phyloP scores from a whole-genome alignment of 2,113 vertebrate genomes.

The Lepidothrix coronata region DNA sequence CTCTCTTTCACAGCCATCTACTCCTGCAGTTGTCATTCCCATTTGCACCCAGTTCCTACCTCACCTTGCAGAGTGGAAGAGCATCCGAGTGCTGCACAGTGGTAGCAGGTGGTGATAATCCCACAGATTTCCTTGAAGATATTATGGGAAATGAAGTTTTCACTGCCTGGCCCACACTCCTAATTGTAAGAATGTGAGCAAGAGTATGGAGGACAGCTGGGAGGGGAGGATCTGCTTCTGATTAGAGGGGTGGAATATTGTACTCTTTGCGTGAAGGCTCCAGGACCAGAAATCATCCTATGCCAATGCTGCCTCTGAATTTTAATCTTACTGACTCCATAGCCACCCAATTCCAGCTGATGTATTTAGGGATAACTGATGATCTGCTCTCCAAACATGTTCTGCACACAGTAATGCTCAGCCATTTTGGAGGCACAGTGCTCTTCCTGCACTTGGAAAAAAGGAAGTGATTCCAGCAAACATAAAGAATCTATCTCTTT shows the following conservation, averaged over 20 bases:
- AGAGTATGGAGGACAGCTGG: conserved; percentile 21
- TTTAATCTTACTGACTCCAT: not conserved
- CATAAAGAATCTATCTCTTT: not conserved
- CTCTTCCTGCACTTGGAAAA: not conserved
- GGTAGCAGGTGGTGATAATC: conserved; percentile 55
- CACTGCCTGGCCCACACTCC: not conserved
- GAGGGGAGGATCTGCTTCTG: conserved; percentile 33
- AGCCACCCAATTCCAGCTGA: not conserved
- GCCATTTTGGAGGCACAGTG: not conserved
- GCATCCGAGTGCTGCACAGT: not conserved
- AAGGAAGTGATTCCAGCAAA: not conserved
- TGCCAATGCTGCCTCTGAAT: not conserved
- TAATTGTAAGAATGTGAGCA: not conserved
- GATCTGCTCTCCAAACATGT: not conserved
- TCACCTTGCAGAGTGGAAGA: not conserved
- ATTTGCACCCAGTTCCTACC: not conserved
- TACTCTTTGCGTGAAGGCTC: not conserved
- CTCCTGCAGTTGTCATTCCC: not conserved
- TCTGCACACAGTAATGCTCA: not conserved
- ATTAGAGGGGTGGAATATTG: conserved; percentile 1
- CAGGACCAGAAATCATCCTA: not conserved
- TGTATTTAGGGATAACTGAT: not conserved
- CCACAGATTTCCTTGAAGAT: conserved; percentile 44
- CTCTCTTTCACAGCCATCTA: not conserved
- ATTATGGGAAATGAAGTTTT: conserved; percentile 57